Evolutionary conservation across 2,113 vertebrate genomes (phyloP), one percentile per base, ranked within the genome.

Genomic region (Syngnathus typhle): DNA sequence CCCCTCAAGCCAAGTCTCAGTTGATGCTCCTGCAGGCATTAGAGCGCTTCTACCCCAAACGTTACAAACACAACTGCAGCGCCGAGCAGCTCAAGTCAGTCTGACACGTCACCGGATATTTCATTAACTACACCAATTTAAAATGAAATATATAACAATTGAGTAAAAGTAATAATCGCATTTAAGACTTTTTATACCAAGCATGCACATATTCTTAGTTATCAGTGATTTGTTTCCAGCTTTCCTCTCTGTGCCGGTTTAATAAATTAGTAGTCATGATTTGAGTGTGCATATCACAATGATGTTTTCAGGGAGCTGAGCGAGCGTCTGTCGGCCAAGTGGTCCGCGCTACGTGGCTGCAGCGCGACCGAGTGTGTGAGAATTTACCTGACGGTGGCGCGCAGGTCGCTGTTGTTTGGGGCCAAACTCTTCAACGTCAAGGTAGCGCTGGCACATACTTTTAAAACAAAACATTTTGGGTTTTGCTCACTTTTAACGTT

Each of bases 331-430:
- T 84, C 91, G 0, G 82, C 87, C 0, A 95, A 94, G 82, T 96
- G 94, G 94, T 90, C 92, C 37, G 81, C 91, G 65, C 89, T 96
- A 55, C 91, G 87, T 59, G 93, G 93, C 5, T 93, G 94, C 83
- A 92, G 90, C 69, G 86, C 82, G 18, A 73, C 90, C 0, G 94
- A 95, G 86, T 96, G 94, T 15, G 74, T 94, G 80, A 90, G 93
- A 47, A 96, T 94, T 79, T 95, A 94, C 76, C 82, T 95, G 70
- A 94, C 94, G 0, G 94, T 95, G 65, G 94, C 93, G 13, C 90
- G 94, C 41, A 94, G 94, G 75, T 96, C 93, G 94, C 91, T 93
- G 19, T 84, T 95, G 66, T 95, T 94, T 76, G 94, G 94, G 70
- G 91, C 91, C 75, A 95, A 93, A 79, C 89, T 96, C 64, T 94